Percentiles rank a stretch among this genome's conserved stretches.
These are phyloP conservation scores for Sinella curviseta DNA, from an alignment of 1,140 invertebrate genomes.

Conservation along the genomic window DNA sequence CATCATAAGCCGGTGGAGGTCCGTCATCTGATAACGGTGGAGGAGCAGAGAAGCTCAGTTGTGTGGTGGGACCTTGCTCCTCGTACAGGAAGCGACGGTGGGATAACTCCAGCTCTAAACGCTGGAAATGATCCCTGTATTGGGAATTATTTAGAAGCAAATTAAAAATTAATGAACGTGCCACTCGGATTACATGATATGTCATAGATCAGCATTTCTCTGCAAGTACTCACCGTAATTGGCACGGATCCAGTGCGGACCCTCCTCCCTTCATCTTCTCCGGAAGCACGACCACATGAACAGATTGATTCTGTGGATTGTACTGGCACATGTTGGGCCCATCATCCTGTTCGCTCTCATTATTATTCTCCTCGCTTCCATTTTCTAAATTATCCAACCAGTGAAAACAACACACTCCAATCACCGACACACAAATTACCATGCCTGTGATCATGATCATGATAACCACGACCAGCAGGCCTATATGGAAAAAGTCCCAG, in stretches of 20 bases:
- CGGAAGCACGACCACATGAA: background rate
- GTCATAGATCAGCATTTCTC: background rate
- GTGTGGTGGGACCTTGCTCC: background rate
- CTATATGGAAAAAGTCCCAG: slow-evolving; percentile 39
- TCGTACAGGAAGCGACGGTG: background rate
- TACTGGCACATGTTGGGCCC: background rate
- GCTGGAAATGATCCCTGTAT: background rate
- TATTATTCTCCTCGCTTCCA: background rate
- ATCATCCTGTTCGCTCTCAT: background rate
- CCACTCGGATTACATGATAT: no score
- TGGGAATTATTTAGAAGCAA: no score
- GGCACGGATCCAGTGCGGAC: background rate
- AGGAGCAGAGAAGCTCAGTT: background rate
- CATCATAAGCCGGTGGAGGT: background rate
- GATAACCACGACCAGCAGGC: slow-evolving; percentile 36
- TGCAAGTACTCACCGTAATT: background rate
- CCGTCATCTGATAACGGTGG: background rate
- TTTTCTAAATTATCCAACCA: slow-evolving; percentile 33
- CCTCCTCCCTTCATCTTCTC: slow-evolving; percentile 6
- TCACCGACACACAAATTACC: slow-evolving; percentile 32
- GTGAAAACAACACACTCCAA: slow-evolving; percentile 40
- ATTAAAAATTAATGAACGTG: no score
- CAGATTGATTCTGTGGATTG: background rate
- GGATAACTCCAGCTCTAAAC: background rate
- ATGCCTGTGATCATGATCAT: slow-evolving; percentile 38